Conservation (phyloP, 2,797 vertebrate genomes). For the Schizopygopsis malacanthus region DNA sequence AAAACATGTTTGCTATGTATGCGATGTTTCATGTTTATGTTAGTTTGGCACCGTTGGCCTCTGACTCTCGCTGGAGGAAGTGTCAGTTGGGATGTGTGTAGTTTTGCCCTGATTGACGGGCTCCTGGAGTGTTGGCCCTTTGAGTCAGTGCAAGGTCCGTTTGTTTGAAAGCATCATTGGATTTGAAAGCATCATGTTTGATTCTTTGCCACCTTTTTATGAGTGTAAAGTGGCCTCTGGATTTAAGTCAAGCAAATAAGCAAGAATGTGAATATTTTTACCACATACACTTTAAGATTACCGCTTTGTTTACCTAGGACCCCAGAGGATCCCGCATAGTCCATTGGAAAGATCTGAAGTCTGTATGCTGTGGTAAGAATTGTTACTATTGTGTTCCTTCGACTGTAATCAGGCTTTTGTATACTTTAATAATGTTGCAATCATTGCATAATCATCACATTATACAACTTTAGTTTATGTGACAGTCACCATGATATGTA, state of each 20-base stretch:
- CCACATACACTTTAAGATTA: slow-evolving; percentile 38
- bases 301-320: slow-evolving; percentile 78
- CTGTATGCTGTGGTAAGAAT: slow-evolving; percentile 87
- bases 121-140: slow-evolving; percentile 45
- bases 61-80: slow-evolving; percentile 31
- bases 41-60: slow-evolving; percentile 51
- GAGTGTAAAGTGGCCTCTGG: slow-evolving; percentile 27
- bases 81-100: slow-evolving; percentile 48
- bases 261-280: slow-evolving; percentile 21
- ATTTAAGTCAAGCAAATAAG: slow-evolving; percentile 33
- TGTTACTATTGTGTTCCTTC: background rate
- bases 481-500: background rate
- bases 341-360: slow-evolving; percentile 85
- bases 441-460: background rate
- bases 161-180: slow-evolving; percentile 44
- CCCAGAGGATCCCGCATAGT: slow-evolving; percentile 91
- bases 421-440: background rate
- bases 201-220: slow-evolving; percentile 35
- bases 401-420: background rate
- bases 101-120: slow-evolving; percentile 52
- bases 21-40: slow-evolving; percentile 50
- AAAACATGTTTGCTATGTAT: slow-evolving; percentile 50
- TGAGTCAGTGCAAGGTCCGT: slow-evolving; percentile 48
- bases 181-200: slow-evolving; percentile 30
- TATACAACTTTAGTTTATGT: background rate